A percentile compares a stretch with the other conserved stretches of the same genome.
Conservation (phyloP, 2,113 vertebrate genomes). For the Ancistrus triradiatus region DNA sequence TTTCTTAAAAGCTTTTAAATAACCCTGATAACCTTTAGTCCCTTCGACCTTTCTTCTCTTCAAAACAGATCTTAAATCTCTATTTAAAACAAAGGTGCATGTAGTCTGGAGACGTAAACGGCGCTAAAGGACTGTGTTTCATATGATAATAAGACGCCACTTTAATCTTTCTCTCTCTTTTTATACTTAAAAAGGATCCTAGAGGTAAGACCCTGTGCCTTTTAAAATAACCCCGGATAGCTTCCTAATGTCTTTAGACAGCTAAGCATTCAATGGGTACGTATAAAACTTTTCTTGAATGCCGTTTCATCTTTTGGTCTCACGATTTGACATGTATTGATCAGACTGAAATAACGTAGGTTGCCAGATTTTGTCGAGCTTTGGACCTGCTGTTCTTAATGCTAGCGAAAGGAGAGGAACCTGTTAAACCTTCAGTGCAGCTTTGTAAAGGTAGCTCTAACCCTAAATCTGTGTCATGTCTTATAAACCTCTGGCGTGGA, state of each 20-base stretch:
- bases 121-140: conserved; percentile 72
- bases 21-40: conserved; percentile 59
- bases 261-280: conserved; percentile 76
- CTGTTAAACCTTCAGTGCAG: conserved; percentile 95
- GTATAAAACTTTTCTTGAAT: conserved; percentile 73
- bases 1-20: conserved; percentile 78
- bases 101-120: conserved; percentile 70
- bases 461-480: conserved; percentile 88
- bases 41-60: conserved; percentile 67
- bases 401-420: conserved; percentile 89
- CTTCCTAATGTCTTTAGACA: conserved; percentile 78
- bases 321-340: conserved; percentile 73
- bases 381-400: conserved; percentile 87
- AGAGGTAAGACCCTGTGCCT: conserved; percentile 76
- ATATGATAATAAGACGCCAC: conserved; percentile 72
- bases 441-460: conserved; percentile 93
- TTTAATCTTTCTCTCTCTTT: conserved; percentile 79
- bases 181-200: conserved; percentile 80
- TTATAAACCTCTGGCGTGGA: conserved; percentile 78
- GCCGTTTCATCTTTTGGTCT: conserved; percentile 61
- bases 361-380: conserved; percentile 79
- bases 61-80: conserved; percentile 72
- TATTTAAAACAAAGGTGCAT: conserved; percentile 79
- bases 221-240: conserved; percentile 80
- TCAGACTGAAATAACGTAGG: conserved; percentile 85